Percentiles rank a stretch among this genome's conserved stretches.
These are phyloP conservation scores for Latrodectus elegans DNA, from an alignment of 2,888 invertebrate genomes.

Conservation along the genomic window DNA sequence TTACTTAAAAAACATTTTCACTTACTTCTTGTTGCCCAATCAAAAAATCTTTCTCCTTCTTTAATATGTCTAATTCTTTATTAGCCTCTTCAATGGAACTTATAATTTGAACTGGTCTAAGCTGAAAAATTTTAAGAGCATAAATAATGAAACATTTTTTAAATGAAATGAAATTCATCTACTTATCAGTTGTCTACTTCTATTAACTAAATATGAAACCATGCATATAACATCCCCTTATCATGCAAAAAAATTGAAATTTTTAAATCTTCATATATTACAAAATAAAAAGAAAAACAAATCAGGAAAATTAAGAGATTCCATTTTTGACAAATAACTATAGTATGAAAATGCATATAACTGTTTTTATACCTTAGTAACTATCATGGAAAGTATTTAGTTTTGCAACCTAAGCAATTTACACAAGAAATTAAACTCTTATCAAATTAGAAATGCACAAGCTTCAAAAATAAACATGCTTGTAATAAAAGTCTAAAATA, in stretches of 20 bases:
- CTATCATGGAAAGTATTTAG: no score
- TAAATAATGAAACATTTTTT: not conserved
- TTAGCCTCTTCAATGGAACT: constrained; percentile 23
- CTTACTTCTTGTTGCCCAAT: constrained; percentile 39
- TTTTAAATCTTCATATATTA: not conserved
- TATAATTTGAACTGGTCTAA: constrained; percentile 24
- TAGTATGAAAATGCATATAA: no score
- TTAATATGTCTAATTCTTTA: constrained; percentile 33
- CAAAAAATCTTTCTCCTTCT: constrained; percentile 11
- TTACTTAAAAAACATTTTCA: not conserved
- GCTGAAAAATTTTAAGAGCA: constrained; percentile 23
- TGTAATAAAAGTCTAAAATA: no score
- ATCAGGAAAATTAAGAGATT: not conserved
- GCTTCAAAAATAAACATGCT: no score
- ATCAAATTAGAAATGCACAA: no score
- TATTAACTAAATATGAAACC: not conserved
- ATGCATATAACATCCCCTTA: not conserved
- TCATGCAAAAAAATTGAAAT: not conserved
- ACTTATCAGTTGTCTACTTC: not conserved
- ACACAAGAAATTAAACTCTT: no score
- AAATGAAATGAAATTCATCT: not conserved
- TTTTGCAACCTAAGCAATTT: no score
- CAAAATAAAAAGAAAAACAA: not conserved
- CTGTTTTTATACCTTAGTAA: no score
- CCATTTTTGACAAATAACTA: not conserved